Conservation (phyloP, 2,113 vertebrate genomes). For the Myrmophylax atrothorax region DNA sequence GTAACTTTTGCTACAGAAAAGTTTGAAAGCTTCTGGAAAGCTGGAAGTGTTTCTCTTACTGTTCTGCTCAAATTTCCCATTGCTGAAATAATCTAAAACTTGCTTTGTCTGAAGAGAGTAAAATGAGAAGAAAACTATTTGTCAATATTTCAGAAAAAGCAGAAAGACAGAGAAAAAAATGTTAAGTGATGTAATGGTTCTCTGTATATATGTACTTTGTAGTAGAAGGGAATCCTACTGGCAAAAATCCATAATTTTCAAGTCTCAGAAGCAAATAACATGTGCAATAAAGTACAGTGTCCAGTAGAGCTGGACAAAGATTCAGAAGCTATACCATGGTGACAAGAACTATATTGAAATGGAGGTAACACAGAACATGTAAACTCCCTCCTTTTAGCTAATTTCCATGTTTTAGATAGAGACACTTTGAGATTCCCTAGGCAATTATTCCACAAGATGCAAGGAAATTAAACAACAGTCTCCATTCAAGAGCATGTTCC, state of each 20-base stretch:
- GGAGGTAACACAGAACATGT: not conserved
- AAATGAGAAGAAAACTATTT: not conserved
- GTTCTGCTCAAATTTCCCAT: not conserved
- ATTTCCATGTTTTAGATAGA: not conserved
- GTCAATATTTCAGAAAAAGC: not conserved
- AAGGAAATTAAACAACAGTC: slow-evolving; percentile 2
- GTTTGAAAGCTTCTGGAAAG: not conserved
- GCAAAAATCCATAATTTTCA: not conserved
- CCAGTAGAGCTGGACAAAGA: not conserved
- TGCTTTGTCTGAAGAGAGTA: not conserved
- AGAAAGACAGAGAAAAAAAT: not conserved
- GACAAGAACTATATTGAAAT: not conserved
- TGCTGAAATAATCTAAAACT: not conserved
- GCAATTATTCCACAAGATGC: not conserved
- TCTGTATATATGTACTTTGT: not conserved
- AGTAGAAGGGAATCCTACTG: not conserved
- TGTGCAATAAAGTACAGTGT: not conserved
- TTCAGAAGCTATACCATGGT: not conserved
- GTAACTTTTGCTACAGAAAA: not conserved
- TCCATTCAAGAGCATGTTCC: not conserved
- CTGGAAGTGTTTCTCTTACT: not conserved
- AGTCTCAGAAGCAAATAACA: not conserved
- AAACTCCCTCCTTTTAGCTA: not conserved
- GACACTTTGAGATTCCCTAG: not conserved
- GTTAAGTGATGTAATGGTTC: not conserved